Conservation (phyloP, 2,888 invertebrate genomes). For the Drosophila prolongata region DNA sequence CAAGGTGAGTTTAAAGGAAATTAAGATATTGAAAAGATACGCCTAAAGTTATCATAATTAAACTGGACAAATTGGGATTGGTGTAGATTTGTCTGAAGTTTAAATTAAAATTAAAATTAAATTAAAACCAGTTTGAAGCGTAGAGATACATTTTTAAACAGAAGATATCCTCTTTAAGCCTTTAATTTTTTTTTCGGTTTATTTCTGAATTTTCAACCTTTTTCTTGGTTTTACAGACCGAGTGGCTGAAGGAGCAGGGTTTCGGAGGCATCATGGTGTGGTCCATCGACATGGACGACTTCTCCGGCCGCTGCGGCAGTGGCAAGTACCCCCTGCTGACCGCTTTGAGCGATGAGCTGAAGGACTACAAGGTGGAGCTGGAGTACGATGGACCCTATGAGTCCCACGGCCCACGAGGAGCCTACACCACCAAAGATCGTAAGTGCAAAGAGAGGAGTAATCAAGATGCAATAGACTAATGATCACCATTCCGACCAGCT, state of each 20-base stretch:
- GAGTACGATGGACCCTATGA: conserved; percentile 96
- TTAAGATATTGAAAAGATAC: too few relatives aligned
- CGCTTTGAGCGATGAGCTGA: conserved; percentile 93
- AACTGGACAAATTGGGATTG: too few relatives aligned
- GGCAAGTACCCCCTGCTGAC: conserved; percentile 95
- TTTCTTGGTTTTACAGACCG: conserved; percentile 87
- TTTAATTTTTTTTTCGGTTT: too few relatives aligned
- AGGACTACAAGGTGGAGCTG: conserved; percentile 91
- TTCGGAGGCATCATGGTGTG: conserved; percentile 98
- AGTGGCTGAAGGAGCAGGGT: conserved; percentile 96
- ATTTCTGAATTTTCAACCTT: too few relatives aligned
- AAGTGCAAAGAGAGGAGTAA: conserved; percentile 85
- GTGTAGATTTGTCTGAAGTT: too few relatives aligned
- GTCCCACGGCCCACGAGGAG: conserved; percentile 88
- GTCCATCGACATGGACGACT: conserved; percentile 98
- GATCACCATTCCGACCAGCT: conserved; percentile 85
- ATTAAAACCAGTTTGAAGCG: too few relatives aligned
- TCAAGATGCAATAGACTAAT: background rate
- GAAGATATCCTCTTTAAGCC: too few relatives aligned
- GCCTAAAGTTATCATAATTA: too few relatives aligned
- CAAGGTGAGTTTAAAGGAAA: conserved; percentile 87
- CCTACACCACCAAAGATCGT: conserved; percentile 96
- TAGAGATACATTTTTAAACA: too few relatives aligned
- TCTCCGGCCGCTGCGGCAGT: conserved; percentile 94
- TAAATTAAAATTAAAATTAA: too few relatives aligned